These are phyloP conservation scores for Spodoptera littoralis DNA, from an alignment of 2,888 invertebrate genomes.

Conservation along the genomic window DNA sequence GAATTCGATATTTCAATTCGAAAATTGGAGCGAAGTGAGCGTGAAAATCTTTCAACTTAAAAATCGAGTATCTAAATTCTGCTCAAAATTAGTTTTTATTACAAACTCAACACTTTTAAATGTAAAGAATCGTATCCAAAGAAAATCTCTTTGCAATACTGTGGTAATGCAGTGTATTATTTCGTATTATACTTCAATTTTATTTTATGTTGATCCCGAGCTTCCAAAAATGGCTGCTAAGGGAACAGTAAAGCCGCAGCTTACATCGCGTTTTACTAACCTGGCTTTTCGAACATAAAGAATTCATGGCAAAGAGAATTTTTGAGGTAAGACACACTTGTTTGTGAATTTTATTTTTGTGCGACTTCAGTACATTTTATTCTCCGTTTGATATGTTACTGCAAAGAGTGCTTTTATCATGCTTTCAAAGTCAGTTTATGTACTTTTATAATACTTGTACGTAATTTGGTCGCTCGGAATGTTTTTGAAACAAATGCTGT, in stretches of 20 bases:
- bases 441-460: slow-evolving; percentile 12
- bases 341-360: slow-evolving; percentile 68
- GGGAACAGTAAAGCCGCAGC: slow-evolving; percentile 77
- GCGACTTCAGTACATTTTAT: slow-evolving; percentile 45
- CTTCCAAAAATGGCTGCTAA: slow-evolving; percentile 70
- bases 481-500: slow-evolving; percentile 15
- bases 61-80: slow-evolving; percentile 5
- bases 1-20: slow-evolving; percentile 40
- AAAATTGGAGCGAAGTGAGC: slow-evolving; percentile 20
- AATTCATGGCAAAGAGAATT: slow-evolving; percentile 79
- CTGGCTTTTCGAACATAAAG: slow-evolving; percentile 74
- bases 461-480: slow-evolving; percentile 17
- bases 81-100: too few species aligned
- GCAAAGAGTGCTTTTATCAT: slow-evolving; percentile 19
- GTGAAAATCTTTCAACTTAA: slow-evolving; percentile 23
- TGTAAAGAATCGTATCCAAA: not conserved
- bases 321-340: slow-evolving; percentile 72
- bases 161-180: slow-evolving; percentile 65
- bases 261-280: slow-evolving; percentile 74
- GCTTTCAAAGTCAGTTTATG: slow-evolving; percentile 15
- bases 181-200: slow-evolving; percentile 73
- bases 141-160: slow-evolving; percentile 45
- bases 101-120: too few species aligned
- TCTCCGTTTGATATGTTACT: slow-evolving; percentile 40
- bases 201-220: slow-evolving; percentile 80